Base-by-base conservation (phyloP, 2,888 invertebrate species). In the Papilio demoleus region DNA sequence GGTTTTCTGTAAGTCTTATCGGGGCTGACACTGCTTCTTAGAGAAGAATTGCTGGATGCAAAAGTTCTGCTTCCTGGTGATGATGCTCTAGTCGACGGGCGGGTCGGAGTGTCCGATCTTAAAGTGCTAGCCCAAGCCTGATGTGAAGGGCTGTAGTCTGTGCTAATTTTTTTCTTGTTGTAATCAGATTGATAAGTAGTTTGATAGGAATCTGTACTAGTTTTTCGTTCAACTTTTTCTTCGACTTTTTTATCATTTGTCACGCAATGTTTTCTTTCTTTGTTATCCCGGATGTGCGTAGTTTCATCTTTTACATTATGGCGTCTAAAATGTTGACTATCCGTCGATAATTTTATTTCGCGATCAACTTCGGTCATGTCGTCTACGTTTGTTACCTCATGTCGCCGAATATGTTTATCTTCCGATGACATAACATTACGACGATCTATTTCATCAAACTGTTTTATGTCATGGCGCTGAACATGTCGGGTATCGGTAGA, bases 111-210 rank as follows among this genome's bases (percentile, higher is more conserved):
- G 42, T 94, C 94, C 70, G 95, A 93, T 36, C 96, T 93, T 59
- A 96, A 86, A 5, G 96, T 95, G 68, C 95, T 94, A 0, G 95
- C 96, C 92, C 96, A 96, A 0, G 96, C 96, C 74, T 96, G 95
- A 79, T 96, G 96, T 1, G 95, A 94, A 0, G 96, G 95, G 79
- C 96, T 96, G 76, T 93, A 92, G 67, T 95, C 95, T 45, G 93
- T 93, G 73, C 94, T 95, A 24, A 95, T 93, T 74, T 90, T 91
- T 73, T 93, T 94, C 61, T 90, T 93, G 4, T 89, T 87, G 74
- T 88, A 95, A 74, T 95, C 94, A 45, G 90, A 87, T 75, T 94
- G 91, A 74, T 95, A 95, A 0, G 95, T 95, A 4, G 95, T 94
- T 75, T 93, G 92, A 78, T 94, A 94, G 71, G 94, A 89, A 67